These are phyloP conservation scores for Urocyon cinereoargenteus DNA, from an alignment of 2,797 vertebrate genomes.

Conservation along the genomic window DNA sequence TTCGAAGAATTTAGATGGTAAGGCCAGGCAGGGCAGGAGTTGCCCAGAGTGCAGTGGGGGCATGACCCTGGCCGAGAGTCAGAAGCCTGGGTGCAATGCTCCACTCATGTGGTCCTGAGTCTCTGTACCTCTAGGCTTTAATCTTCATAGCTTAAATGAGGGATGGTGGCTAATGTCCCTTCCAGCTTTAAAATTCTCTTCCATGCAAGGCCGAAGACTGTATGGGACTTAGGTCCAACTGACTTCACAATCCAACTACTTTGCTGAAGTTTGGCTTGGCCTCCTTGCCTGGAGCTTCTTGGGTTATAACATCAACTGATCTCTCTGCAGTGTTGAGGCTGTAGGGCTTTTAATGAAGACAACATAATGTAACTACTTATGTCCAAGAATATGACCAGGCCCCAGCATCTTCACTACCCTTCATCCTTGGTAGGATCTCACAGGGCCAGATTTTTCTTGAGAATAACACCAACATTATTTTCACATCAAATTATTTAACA, in stretches of 20 bases:
- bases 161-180: not conserved
- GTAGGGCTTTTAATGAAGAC: not conserved
- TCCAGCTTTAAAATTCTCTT: not conserved
- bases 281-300: not conserved
- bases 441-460: not conserved
- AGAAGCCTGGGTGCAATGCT: not conserved
- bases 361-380: not conserved
- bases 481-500: conserved; percentile 14
- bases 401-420: not conserved
- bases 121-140: not conserved
- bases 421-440: not conserved
- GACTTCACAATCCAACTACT: not conserved
- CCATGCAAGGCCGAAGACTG: not conserved
- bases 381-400: not conserved
- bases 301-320: not conserved
- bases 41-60: not conserved
- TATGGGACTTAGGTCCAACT: not conserved
- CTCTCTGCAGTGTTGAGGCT: not conserved
- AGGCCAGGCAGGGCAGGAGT: not conserved
- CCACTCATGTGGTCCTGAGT: not conserved
- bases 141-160: not conserved
- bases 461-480: not conserved
- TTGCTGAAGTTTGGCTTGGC: not conserved
- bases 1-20: not conserved
- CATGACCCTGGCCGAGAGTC: not conserved